Percentiles rank a stretch among this genome's conserved stretches.
Evolutionary conservation across 2,797 vertebrate genomes (phyloP).

Genomic region (Sitta carolinensis): DNA sequence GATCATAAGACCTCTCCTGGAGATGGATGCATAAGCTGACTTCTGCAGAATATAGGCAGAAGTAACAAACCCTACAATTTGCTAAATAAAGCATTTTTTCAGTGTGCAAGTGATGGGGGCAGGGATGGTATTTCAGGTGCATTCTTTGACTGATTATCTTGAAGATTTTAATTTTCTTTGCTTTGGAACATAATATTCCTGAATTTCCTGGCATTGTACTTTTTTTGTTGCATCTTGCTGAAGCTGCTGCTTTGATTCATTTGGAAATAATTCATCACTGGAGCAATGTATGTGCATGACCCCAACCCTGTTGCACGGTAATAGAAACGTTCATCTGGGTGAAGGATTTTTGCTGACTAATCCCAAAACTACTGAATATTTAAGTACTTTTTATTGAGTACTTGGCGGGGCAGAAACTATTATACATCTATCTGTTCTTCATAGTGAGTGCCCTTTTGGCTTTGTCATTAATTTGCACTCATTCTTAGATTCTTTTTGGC

Average conservation of each 20-base stretch:
- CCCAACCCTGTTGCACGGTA: not conserved
- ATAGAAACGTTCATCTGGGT: not conserved
- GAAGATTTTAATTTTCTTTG: not conserved
- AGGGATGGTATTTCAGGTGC: not conserved
- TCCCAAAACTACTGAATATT: constrained; percentile 10
- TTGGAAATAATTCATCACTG: not conserved
- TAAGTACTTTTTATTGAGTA: constrained; percentile 8
- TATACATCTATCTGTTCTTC: not conserved
- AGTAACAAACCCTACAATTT: not conserved
- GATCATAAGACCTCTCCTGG: not conserved
- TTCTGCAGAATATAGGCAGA: not conserved
- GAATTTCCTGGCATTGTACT: not conserved
- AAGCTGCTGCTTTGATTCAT: constrained; percentile 10
- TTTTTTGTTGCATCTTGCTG: not conserved
- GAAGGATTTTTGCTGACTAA: constrained; percentile 24
- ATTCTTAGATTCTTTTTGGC: not conserved
- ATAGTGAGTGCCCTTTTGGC: not conserved
- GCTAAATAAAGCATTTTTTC: not conserved
- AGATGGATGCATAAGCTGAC: not conserved
- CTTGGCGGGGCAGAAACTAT: not conserved
- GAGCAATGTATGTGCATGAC: not conserved
- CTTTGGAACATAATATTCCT: not conserved
- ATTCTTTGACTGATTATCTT: not conserved
- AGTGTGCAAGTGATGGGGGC: too few relatives aligned
- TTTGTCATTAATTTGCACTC: not conserved